Evolutionary conservation across 2,888 invertebrate species (phyloP).

Genomic region (Hydrotaea cyrtoneurina): DNA sequence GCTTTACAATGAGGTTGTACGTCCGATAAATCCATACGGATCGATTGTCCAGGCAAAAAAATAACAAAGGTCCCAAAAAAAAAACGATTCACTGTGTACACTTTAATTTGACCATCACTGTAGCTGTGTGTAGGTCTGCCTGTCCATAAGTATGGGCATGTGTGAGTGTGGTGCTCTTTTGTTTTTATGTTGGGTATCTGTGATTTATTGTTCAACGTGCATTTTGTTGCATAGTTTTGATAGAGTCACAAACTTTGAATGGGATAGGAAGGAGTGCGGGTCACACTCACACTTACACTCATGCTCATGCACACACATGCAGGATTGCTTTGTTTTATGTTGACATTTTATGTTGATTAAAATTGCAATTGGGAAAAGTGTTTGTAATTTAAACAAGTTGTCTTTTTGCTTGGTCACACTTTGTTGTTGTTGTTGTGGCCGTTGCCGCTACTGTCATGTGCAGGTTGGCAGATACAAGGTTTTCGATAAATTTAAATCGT

Average conservation of each 20-base stretch:
- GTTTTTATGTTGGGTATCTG: slow-evolving; percentile 45
- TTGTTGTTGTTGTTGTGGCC: not conserved
- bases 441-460: not conserved
- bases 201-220: slow-evolving; percentile 63
- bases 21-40: too few species aligned
- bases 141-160: not conserved
- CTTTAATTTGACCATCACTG: not conserved
- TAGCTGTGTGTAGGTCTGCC: not conserved
- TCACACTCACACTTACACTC: slow-evolving; percentile 10
- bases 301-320: not conserved
- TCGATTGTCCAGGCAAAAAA: too few species aligned
- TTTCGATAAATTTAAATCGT: slow-evolving; percentile 2
- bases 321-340: slow-evolving; percentile 43
- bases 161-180: slow-evolving; percentile 4
- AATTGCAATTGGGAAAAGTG: slow-evolving; percentile 55
- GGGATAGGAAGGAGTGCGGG: not conserved
- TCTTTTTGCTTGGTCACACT: not conserved
- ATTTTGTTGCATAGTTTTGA: slow-evolving; percentile 52
- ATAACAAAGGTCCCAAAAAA: too few species aligned
- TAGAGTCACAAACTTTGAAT: not conserved
- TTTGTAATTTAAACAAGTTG: slow-evolving; percentile 20
- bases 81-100: too few species aligned
- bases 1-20: too few species aligned
- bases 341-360: slow-evolving; percentile 62
- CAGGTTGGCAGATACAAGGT: not conserved